Base-by-base conservation (phyloP, 2,113 vertebrate species). In the Rhinichthys klamathensis region DNA sequence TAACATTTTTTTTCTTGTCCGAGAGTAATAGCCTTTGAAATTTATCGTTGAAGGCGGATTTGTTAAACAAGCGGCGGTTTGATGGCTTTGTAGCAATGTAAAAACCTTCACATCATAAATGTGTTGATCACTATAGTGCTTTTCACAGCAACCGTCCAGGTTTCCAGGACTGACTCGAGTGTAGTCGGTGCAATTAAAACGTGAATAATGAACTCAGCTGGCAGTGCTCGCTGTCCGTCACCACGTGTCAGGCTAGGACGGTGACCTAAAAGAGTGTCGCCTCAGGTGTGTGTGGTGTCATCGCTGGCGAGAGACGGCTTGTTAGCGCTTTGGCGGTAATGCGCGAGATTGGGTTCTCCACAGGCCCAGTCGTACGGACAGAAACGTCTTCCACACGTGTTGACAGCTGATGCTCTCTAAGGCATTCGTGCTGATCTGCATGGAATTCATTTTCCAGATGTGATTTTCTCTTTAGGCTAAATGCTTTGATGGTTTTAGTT, bases 281-380 rank as follows among this genome's bases (percentile, higher is more conserved):
- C 77, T 85, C 67, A 74, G 77, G 75, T 73, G 27, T 73, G 51
- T 61, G 81, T 70, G 80, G 8, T 44, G 61, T 78, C 49, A 54
- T 18, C 56, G 76, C 7, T 56, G 41, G 61, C 18, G 46, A 72
- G 13, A 73, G 75, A 80, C 82, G 5, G 65, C 76, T 51, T 65
- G 76, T 79, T 84, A 65, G 80, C 56, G 18, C 82, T 70, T 56
- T 84, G 51, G 35, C 63, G 44, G 38, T 65, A 87, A 84, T 84
- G 76, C 16, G 35, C n/a, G 56, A 65, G 76, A 84, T 78, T 67
- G 82, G 70, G 12, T 32, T 60, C 65, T 56, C 74, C 38, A 23
- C 23, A 23, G 63, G 13, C 54, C 3, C 35, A 13, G 56, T 83
- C 11, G 2, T n/a, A 58, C 27, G 23, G 75, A 44, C 78, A 38